Percentiles rank a stretch among this genome's conserved stretches.
Evolutionary conservation across 2,113 vertebrate genomes (phyloP).

Genomic region (Isichthys henryi): DNA sequence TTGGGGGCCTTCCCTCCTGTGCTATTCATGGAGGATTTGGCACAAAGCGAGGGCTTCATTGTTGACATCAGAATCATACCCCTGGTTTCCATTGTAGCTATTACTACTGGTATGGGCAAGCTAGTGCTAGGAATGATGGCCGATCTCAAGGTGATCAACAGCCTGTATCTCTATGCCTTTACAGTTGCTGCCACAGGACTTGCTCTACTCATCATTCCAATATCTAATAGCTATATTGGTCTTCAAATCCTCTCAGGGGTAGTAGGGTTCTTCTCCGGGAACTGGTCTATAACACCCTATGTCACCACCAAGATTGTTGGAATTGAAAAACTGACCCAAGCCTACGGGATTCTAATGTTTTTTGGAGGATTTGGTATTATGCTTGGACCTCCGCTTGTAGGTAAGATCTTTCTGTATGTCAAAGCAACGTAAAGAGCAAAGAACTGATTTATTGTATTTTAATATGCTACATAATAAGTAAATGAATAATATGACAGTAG

Average conservation of each 20-base stretch:
- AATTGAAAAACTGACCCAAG: constrained; percentile 72
- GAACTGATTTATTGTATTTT: background rate
- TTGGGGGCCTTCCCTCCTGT: constrained; percentile 75
- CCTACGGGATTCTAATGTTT: constrained; percentile 79
- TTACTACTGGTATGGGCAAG: constrained; percentile 72
- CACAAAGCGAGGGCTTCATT: constrained; percentile 62
- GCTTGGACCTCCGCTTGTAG: constrained; percentile 76
- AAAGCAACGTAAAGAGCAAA: background rate
- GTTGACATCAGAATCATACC: constrained; percentile 65
- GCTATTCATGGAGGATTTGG: constrained; percentile 78
- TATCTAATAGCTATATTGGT: constrained; percentile 64
- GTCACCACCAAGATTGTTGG: constrained; percentile 78
- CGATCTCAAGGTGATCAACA: constrained; percentile 75
- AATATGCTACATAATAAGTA: background rate
- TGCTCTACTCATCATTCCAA: constrained; percentile 69
- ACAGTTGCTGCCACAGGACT: constrained; percentile 63
- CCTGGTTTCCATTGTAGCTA: constrained; percentile 71
- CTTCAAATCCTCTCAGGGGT: constrained; percentile 67
- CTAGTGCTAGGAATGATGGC: constrained; percentile 68
- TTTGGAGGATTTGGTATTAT: constrained; percentile 78
- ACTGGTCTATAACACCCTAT: constrained; percentile 81
- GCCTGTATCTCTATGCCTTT: constrained; percentile 66
- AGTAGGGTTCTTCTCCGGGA: constrained; percentile 77
- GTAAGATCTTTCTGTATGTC: constrained; percentile 51
- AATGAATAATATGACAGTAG: background rate